phyloP scores from a whole-genome alignment of 2,113 vertebrate genomes.

The Trinectes maculatus region DNA sequence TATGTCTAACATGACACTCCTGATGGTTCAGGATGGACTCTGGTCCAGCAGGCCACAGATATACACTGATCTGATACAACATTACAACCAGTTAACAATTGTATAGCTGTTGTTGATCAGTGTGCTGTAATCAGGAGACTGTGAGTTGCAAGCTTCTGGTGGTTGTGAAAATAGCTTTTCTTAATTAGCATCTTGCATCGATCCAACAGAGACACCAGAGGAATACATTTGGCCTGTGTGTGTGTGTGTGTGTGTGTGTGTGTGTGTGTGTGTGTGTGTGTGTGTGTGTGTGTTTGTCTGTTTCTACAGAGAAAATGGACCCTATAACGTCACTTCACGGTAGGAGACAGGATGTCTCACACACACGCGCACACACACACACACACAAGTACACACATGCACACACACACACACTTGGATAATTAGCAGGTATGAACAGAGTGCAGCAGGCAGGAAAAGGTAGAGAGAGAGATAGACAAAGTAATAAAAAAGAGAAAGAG shows the following conservation, averaged over 20 bases:
- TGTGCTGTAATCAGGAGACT: background rate
- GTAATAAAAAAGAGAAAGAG: slow-evolving; percentile 24
- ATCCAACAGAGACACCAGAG: slow-evolving; percentile 31
- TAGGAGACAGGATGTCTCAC: slow-evolving; percentile 51
- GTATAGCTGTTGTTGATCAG: too few relatives aligned
- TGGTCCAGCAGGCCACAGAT: too few relatives aligned
- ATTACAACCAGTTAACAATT: too few relatives aligned
- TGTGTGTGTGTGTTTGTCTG: slow-evolving; percentile 2
- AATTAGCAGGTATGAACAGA: slow-evolving; percentile 72
- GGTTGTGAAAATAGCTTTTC: slow-evolving; percentile 40
- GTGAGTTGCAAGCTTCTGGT: background rate
- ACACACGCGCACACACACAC: background rate
- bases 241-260: background rate
- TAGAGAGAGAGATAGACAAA: slow-evolving; percentile 5
- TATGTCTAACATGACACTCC: too few relatives aligned
- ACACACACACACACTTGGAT: slow-evolving; percentile 37
- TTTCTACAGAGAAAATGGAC: slow-evolving; percentile 15
- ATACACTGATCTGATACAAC: too few relatives aligned
- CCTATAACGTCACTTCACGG: slow-evolving; percentile 44
- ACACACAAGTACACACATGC: slow-evolving; percentile 5
- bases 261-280: background rate
- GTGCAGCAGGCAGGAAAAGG: slow-evolving; percentile 53
- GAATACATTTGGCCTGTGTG: slow-evolving; percentile 20
- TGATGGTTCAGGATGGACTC: too few relatives aligned
- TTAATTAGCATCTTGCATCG: slow-evolving; percentile 56